These are phyloP conservation scores for Phalacrocorax brasilianus DNA, from an alignment of 2,113 vertebrate species.

Conservation along the genomic window DNA sequence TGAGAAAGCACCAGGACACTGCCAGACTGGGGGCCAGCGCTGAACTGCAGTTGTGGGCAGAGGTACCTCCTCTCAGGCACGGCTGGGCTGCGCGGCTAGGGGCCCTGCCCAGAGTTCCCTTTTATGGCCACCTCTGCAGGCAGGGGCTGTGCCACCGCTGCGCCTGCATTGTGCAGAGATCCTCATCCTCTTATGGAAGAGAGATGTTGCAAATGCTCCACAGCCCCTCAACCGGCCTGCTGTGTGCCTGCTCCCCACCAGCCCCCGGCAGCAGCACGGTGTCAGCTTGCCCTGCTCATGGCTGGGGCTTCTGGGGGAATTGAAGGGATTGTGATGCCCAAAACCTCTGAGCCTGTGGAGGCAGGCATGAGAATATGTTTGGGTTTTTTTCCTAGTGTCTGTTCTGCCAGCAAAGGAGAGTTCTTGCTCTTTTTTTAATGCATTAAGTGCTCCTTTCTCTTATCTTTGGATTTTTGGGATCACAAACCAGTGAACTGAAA, in stretches of 20 bases:
- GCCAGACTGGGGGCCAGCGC: not conserved
- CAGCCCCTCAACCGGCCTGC: not conserved
- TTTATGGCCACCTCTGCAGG: not conserved
- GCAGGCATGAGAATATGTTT: not conserved
- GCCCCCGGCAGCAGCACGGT: not conserved
- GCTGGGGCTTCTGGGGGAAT: not conserved
- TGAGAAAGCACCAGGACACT: not conserved
- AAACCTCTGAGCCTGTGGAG: not conserved
- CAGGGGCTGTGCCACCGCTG: fast-evolving
- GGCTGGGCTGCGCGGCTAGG: fast-evolving
- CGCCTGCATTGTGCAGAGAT: not conserved
- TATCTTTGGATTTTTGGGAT: not conserved
- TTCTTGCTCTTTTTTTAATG: not conserved
- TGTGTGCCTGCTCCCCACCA: fast-evolving
- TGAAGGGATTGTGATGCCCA: not conserved
- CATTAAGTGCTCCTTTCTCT: not conserved
- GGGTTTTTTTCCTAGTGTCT: fast-evolving
- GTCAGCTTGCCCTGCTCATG: not conserved
- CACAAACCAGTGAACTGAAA: not conserved
- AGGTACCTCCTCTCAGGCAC: fast-evolving
- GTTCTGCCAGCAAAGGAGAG: not conserved
- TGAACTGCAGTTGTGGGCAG: not conserved
- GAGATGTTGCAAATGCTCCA: not conserved
- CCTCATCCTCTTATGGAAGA: not conserved
- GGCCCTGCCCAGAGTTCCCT: not conserved